A percentile compares a stretch with the other conserved stretches of the same genome.
Evolutionary conservation across 2,888 invertebrate genomes (phyloP).

Genomic region (Ochropleura leucogaster): DNA sequence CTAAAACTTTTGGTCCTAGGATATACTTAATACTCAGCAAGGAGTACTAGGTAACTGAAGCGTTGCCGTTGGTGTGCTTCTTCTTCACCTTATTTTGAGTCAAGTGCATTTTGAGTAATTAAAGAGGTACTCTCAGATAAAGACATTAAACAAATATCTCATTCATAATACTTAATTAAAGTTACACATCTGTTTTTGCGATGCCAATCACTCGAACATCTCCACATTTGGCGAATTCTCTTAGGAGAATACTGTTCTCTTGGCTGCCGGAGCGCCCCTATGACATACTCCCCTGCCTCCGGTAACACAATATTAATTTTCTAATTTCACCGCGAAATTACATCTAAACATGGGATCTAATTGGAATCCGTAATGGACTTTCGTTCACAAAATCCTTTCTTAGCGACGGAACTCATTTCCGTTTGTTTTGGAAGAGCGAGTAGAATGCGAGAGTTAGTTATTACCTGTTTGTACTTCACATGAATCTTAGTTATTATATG

Average conservation of each 20-base stretch:
- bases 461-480: conserved; percentile 51
- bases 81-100: not conserved
- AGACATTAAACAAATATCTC: not conserved
- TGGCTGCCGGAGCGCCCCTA: conserved; percentile 14
- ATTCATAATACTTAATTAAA: not conserved
- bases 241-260: not conserved
- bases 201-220: not conserved
- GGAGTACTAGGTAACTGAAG: conserved; percentile 5
- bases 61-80: not conserved
- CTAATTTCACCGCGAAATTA: conserved; percentile 78
- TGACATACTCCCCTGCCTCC: conserved; percentile 40
- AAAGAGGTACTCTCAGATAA: not conserved
- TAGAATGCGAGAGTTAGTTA: conserved; percentile 61
- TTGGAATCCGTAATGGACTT: conserved; percentile 78
- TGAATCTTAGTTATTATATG: conserved; percentile 37
- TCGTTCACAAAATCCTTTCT: conserved; percentile 77
- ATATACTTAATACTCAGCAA: conserved; percentile 6
- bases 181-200: not conserved
- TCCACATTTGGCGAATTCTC: not conserved
- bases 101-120: not conserved
- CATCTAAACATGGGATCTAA: conserved; percentile 79
- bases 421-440: conserved; percentile 64
- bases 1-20: not conserved
- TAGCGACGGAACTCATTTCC: conserved; percentile 69
- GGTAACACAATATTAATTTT: conserved; percentile 76